These are phyloP conservation scores for Ellobius talpinus DNA, from an alignment of 2,113 vertebrate genomes.

Conservation along the genomic window DNA sequence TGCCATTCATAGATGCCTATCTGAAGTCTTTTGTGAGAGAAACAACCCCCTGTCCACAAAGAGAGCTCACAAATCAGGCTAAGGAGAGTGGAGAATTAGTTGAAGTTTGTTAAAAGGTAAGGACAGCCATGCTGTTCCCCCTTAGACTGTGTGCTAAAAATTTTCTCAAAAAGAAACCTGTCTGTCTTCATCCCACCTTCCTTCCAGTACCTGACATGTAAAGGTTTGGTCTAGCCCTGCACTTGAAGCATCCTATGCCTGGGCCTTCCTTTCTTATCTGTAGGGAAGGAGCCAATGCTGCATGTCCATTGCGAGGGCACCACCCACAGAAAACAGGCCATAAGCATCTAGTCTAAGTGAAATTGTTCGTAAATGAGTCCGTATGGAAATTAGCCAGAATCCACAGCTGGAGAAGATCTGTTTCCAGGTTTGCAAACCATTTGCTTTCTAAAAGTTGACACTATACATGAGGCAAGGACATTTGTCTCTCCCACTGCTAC, in stretches of 20 bases:
- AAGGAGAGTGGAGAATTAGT: background rate
- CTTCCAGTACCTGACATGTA: background rate
- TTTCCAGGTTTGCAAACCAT: conserved; percentile 72
- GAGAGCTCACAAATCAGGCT: background rate
- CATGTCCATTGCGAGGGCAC: background rate
- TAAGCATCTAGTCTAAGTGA: conserved; percentile 18
- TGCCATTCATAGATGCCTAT: background rate
- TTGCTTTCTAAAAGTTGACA: conserved; percentile 73
- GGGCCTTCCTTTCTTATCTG: background rate
- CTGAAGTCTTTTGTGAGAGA: background rate
- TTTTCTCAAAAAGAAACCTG: background rate
- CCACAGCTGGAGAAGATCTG: conserved; percentile 73
- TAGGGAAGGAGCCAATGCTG: background rate
- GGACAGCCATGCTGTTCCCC: background rate
- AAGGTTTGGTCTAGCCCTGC: background rate
- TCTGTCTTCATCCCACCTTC: background rate
- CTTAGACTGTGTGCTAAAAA: too few relatives aligned
- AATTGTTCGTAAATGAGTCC: conserved; percentile 68
- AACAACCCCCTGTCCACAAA: background rate
- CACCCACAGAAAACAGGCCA: background rate
- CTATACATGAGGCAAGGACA: conserved; percentile 30
- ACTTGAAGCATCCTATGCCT: background rate
- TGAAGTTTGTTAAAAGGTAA: background rate
- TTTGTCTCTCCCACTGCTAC: conserved; percentile 61
- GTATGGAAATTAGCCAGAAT: conserved; percentile 53